A percentile compares a stretch with the other conserved stretches of the same genome.
Evolutionary conservation across 2,888 invertebrate genomes (phyloP).

Genomic region (Papilio demoleus): DNA sequence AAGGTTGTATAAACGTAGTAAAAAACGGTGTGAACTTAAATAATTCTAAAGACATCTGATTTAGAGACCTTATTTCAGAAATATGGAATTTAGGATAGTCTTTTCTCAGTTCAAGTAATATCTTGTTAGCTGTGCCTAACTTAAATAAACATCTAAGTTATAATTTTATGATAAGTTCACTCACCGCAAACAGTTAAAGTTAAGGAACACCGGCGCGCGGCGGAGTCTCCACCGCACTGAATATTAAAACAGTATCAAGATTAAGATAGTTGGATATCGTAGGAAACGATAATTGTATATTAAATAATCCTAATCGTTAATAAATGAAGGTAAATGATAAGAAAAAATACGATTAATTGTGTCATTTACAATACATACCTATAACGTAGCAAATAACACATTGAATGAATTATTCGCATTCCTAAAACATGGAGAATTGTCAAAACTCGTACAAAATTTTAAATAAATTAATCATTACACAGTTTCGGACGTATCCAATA

Average conservation of each 20-base stretch:
- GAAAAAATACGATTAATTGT: constrained; percentile 21
- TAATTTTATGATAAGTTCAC: constrained; percentile 45
- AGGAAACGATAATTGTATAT: constrained; percentile 48
- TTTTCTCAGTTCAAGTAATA: no score
- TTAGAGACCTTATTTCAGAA: background rate
- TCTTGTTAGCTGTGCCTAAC: background rate
- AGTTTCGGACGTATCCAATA: no score
- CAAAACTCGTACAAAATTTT: no score
- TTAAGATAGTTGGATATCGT: constrained; percentile 54
- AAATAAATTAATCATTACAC: no score
- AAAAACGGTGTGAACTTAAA: background rate
- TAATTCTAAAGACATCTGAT: background rate
- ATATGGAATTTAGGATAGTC: no score
- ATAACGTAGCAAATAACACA: background rate
- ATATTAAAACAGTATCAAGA: constrained; percentile 53
- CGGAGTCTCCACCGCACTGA: constrained; percentile 64
- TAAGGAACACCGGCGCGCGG: constrained; percentile 57
- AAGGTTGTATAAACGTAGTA: background rate
- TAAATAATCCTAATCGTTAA: constrained; percentile 48
- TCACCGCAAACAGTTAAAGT: constrained; percentile 53
- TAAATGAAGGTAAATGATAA: constrained; percentile 44
- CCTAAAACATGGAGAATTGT: background rate
- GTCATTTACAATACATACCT: background rate
- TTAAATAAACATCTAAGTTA: constrained; percentile 14
- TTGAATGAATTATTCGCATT: background rate